Evolutionary conservation across 2,888 invertebrate species (phyloP).

Genomic region (Myopa tessellatipennis): DNA sequence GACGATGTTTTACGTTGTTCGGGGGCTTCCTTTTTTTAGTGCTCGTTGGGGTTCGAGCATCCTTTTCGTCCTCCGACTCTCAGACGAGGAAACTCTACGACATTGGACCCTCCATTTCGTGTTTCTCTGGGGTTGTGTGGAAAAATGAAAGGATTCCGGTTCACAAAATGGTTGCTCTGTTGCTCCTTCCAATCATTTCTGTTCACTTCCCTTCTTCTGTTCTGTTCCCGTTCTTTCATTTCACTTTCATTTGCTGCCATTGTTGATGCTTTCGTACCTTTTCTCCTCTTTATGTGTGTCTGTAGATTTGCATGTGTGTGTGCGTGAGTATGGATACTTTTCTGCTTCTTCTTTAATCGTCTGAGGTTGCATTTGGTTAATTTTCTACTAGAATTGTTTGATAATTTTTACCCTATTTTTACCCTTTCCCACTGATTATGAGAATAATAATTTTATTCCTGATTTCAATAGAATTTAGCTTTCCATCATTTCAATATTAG

Average conservation of each 20-base stretch:
- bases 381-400: no score
- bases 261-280: constrained; percentile 31
- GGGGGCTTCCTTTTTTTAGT: background rate
- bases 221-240: constrained; percentile 44
- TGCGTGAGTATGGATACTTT: constrained; percentile 3
- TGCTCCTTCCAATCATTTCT: constrained; percentile 30
- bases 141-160: constrained; percentile 31
- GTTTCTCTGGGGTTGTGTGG: background rate
- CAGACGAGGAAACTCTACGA: background rate
- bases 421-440: no score
- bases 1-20: constrained; percentile 52
- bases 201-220: constrained; percentile 18
- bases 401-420: no score
- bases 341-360: background rate
- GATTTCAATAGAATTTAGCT: no score
- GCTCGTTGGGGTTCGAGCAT: constrained; percentile 3
- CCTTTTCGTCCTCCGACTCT: constrained; percentile 33
- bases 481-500: no score
- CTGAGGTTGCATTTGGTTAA: no score
- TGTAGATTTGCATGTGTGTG: constrained; percentile 39
- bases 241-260: constrained; percentile 54
- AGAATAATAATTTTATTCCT: no score
- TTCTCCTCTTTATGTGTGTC: constrained; percentile 38
- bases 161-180: constrained; percentile 56
- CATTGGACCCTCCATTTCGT: background rate